Conservation (phyloP, 2,888 invertebrate genomes). For the Tiphia femorata region DNA sequence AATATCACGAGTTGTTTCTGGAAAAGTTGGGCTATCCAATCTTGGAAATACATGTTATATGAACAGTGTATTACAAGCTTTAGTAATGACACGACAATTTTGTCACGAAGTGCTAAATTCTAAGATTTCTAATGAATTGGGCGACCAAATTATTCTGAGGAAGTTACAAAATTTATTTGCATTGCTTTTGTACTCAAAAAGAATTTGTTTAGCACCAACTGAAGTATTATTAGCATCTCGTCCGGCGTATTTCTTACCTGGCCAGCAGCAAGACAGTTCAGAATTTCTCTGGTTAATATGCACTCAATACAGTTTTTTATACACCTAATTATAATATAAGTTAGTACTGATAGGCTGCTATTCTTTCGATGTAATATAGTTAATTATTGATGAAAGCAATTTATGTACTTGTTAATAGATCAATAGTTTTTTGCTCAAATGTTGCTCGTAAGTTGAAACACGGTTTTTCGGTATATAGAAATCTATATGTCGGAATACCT, state of each 20-base stretch:
- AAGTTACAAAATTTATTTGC: slow-evolving; percentile 83
- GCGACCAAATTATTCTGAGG: slow-evolving; percentile 66
- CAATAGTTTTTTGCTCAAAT: too few relatives aligned
- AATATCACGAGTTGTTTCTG: slow-evolving; percentile 47
- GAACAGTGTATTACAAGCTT: slow-evolving; percentile 88
- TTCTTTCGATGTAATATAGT: too few relatives aligned
- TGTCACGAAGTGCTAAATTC: slow-evolving; percentile 75
- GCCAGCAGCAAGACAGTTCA: slow-evolving; percentile 89
- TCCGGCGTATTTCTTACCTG: slow-evolving; percentile 82
- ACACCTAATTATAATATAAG: not conserved
- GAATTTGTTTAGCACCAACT: slow-evolving; percentile 78
- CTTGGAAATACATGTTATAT: slow-evolving; percentile 91
- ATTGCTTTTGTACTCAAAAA: slow-evolving; percentile 77
- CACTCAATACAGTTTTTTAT: slow-evolving; percentile 16
- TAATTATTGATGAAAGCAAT: too few relatives aligned
- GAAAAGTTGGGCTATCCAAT: slow-evolving; percentile 83
- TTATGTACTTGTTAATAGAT: too few relatives aligned
- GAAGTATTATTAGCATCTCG: slow-evolving; percentile 79
- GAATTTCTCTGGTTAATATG: slow-evolving; percentile 80
- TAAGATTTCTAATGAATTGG: slow-evolving; percentile 38
- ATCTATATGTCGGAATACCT: too few relatives aligned
- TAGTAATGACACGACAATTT: slow-evolving; percentile 86
- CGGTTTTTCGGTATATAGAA: too few relatives aligned
- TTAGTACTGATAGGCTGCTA: not conserved
- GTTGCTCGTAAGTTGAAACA: not conserved